Base-by-base conservation (phyloP, 2,113 vertebrate genomes). In the Reinhardtius hippoglossoides region DNA sequence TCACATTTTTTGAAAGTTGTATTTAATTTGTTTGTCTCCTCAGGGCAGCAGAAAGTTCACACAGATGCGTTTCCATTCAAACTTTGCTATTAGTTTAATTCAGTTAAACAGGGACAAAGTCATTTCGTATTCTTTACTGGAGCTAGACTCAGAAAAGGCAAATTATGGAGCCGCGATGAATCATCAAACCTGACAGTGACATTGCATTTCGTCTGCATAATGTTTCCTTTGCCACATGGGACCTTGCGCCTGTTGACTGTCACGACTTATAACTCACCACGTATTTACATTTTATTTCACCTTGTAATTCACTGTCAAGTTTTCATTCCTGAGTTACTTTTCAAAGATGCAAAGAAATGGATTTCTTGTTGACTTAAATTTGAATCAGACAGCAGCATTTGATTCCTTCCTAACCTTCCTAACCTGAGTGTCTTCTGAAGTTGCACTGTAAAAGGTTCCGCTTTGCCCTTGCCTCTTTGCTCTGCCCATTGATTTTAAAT, bases 401-500 rank as follows among this genome's bases (percentile, higher is more conserved):
- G 12, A 63, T 62, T 74, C 10, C 46, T 68, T 40, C 40, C 48
- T 4, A 46, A 78, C n/a, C 5, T 68, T 40, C 40, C 54, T 4
- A 46, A 78, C 23, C 5, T 15, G 4, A 57, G 24, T 20, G 31
- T 62, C 52, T 78, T 67, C 54, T 44, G 9, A 46, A 63, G 62
- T 18, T 62, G 69, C 62, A 76, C 63, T 71, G 57, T 70, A 64
- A 78, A 71, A 74, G 54, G 27, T 78, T 27, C 20, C 0, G 3
- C 23, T 61, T 80, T 37, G 31, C 31, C 31, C 31, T 31, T 46
- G 67, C 60, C 59, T 61, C 48, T 75, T 74, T 61, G 59, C 57
- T 60, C 0, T 2, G n/a, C 40, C 10, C 57, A 88, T 87, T 78
- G 83, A 89, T 87, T 87, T 87, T 57, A 2, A 78, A 85, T 42